A percentile compares a stretch with the other conserved stretches of the same genome.
phyloP scores from a whole-genome alignment of 2,888 invertebrate genomes.

The Macrosoma leucophasiata region DNA sequence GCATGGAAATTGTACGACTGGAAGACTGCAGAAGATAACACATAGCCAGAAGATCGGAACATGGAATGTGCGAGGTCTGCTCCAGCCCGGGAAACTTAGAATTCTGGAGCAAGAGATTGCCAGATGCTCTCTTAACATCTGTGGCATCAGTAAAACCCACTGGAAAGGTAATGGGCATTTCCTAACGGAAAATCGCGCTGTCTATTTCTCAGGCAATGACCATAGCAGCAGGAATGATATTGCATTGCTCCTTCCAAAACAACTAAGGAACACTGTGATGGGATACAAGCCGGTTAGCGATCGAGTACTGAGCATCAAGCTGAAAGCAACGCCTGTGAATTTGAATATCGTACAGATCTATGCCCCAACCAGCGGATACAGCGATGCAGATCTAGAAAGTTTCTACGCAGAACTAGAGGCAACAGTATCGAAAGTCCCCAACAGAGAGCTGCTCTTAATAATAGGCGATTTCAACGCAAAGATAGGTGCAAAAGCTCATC shows the following conservation, averaged over 20 bases:
- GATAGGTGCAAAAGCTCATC: conserved; percentile 7
- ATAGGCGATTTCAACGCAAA: conserved; percentile 22
- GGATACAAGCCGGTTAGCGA: conserved; percentile 15
- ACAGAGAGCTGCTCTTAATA: conserved; percentile 15
- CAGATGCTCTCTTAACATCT: conserved; percentile 8
- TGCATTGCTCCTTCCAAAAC: conserved; percentile 10
- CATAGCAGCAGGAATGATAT: conserved; percentile 13
- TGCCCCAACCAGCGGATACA: conserved; percentile 13
- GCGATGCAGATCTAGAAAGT: conserved; percentile 7
- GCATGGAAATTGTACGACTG: not conserved
- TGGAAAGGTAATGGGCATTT: no score
- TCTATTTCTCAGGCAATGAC: conserved; percentile 17
- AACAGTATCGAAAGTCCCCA: conserved; percentile 16
- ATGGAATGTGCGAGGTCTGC: conserved; percentile 17
- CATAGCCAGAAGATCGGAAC: conserved; percentile 14
- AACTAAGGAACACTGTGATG: conserved; percentile 10
- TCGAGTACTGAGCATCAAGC: conserved; percentile 12
- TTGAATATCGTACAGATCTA: conserved; percentile 16
- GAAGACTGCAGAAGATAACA: no score
- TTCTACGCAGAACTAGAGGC: conserved; percentile 13
- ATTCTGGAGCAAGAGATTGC: conserved; percentile 17
- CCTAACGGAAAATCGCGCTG: conserved; percentile 10
- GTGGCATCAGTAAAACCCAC: no score
- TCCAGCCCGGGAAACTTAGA: conserved; percentile 15
- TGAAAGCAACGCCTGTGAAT: conserved; percentile 10